These are phyloP conservation scores for Thalassarche chlororhynchos DNA, from an alignment of 2,113 vertebrate genomes.

Conservation along the genomic window DNA sequence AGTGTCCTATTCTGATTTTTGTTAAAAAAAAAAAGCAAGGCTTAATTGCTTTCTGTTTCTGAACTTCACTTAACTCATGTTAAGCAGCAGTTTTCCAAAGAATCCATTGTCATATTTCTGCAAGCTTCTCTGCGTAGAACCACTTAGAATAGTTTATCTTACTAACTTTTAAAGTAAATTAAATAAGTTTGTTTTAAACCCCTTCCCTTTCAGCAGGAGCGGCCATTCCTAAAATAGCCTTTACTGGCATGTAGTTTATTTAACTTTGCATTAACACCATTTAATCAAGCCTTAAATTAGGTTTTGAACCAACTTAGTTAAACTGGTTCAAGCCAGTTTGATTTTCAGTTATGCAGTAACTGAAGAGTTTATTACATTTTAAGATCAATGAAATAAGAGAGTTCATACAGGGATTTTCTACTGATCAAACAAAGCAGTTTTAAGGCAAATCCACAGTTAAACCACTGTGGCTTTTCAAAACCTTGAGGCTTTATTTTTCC, in stretches of 20 bases:
- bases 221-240: conserved; percentile 15
- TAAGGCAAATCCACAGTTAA: background rate
- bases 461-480: background rate
- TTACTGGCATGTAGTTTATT: conserved; percentile 22
- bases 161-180: conserved; percentile 38
- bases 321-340: background rate
- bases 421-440: background rate
- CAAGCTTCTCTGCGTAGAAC: background rate
- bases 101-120: background rate
- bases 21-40: background rate
- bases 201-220: background rate
- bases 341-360: background rate
- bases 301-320: background rate
- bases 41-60: background rate
- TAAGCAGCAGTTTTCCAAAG: background rate
- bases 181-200: conserved; percentile 8
- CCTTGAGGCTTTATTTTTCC: background rate
- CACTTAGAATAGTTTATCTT: conserved; percentile 40
- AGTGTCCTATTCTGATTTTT: background rate
- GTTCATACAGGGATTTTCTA: background rate
- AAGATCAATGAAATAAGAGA: background rate
- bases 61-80: background rate
- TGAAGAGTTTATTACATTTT: background rate
- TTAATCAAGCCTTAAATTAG: conserved; percentile 53
- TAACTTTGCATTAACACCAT: conserved; percentile 4